Evolutionary conservation across 2,113 vertebrate species (phyloP), one percentile per base, ranked within the genome.

Genomic region (Brienomyrus brachyistius): DNA sequence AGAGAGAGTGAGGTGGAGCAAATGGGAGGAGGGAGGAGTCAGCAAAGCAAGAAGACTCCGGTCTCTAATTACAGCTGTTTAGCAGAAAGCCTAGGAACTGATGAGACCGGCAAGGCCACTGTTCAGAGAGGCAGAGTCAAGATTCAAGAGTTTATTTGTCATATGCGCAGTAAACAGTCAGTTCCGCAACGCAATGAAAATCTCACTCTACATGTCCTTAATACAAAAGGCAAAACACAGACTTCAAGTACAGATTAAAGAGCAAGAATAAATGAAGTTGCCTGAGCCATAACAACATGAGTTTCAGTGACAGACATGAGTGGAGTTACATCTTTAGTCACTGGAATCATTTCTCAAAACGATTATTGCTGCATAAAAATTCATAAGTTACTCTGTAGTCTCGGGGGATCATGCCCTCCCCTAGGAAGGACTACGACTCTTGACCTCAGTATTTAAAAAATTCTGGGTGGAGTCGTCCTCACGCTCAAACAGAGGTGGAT

Each of bases 21-120:
- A 35, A 50, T 35, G 87, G 66, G 87, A 89, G 51, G 70, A 48
- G 89, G 91, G 52, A 88, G 93, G 62, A 91, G 88, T 87, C 70
- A 89, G 51, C 90, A 17, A 62, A 52, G 83, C 89, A 88, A 92
- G 90, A 88, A 13, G 40, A 88, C 92, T 66, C 86, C 92, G 93
- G 94, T 93, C 92, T 93, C 92, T 92, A 92, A 92, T 93, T 93
- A 91, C 94, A 90, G 91, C 91, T 89, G 92, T 92, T 94, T 91
- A 92, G 91, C 91, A 94, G 47, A 91, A 56, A 91, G 92, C 90
- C 80, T 80, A 89, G 45, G 90, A 92, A 93, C 94, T 91, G 93
- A 35, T 40, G 74, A 80, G 35, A 19, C 35, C 19, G 35, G 35
- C 31, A 17, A 43, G 15, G 31, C 4, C 62, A 27, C 74, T 19